phyloP scores from a whole-genome alignment of 2,113 vertebrate genomes.

The Eonycteris spelaea region DNA sequence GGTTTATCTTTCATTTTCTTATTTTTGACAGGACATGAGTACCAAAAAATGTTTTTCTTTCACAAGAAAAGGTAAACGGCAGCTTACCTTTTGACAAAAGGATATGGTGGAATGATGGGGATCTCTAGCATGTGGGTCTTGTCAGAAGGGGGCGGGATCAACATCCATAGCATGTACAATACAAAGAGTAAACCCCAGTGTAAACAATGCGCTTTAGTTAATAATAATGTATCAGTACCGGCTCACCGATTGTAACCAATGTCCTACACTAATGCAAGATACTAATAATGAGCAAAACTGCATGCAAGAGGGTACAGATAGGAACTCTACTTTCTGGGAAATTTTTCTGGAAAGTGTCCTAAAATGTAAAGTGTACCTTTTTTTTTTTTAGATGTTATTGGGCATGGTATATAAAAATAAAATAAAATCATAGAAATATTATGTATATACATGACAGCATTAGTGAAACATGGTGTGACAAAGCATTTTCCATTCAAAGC shows the following conservation, averaged over 20 bases:
- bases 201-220: neutral
- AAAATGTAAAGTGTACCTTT: neutral
- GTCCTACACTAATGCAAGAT: neutral
- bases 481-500: constrained; percentile 25
- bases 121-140: too few species aligned
- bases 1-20: neutral
- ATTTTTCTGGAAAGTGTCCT: neutral
- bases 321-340: neutral
- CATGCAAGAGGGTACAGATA: neutral
- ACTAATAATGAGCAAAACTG: neutral
- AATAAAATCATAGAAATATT: constrained; percentile 78
- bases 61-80: neutral
- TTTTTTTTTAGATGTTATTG: constrained; percentile 11
- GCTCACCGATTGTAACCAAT: neutral
- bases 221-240: neutral
- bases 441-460: constrained; percentile 78
- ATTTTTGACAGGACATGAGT: neutral
- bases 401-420: constrained; percentile 80
- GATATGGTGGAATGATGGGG: neutral
- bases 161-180: neutral
- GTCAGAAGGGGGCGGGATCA: neutral
- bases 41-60: neutral
- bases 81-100: too few species aligned
- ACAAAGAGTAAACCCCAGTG: neutral
- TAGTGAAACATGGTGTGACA: neutral